These are phyloP conservation scores for Lobophora halterata DNA, from an alignment of 2,888 invertebrate genomes.

Conservation along the genomic window DNA sequence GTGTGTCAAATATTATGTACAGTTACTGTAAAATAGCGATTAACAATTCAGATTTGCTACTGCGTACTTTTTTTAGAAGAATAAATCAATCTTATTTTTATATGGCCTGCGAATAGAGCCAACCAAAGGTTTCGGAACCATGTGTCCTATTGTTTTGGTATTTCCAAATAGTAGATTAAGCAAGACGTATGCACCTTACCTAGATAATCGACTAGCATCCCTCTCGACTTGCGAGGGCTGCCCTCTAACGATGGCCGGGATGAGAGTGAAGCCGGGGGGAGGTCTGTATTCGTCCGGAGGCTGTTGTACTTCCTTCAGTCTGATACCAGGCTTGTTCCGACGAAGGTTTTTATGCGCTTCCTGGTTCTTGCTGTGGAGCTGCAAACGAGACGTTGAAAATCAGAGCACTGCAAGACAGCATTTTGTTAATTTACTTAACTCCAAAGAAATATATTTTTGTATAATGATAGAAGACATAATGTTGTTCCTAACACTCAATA, in stretches of 20 bases:
- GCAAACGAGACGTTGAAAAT: conserved; percentile 18
- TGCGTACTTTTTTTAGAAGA: too few relatives aligned
- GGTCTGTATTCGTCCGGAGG: conserved; percentile 80
- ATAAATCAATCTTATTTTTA: too few relatives aligned
- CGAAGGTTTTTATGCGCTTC: conserved; percentile 84
- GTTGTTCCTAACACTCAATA: too few relatives aligned
- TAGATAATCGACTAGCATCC: conserved; percentile 67
- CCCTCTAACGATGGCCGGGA: conserved; percentile 74
- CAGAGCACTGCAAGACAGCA: too few relatives aligned
- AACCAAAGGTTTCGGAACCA: not conserved
- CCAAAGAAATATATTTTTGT: too few relatives aligned
- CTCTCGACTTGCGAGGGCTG: conserved; percentile 61
- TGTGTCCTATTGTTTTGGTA: not conserved
- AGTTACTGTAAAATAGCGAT: too few relatives aligned
- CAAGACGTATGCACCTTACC: conserved; percentile 39
- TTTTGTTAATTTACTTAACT: not conserved
- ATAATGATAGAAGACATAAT: too few relatives aligned
- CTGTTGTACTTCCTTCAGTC: conserved; percentile 75
- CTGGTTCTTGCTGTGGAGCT: conserved; percentile 85
- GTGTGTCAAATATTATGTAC: too few relatives aligned
- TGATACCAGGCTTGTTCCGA: conserved; percentile 82
- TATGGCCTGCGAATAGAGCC: too few relatives aligned
- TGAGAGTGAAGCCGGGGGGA: conserved; percentile 82
- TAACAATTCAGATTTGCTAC: too few relatives aligned
- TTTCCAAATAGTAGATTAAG: too few relatives aligned